Base-by-base conservation (phyloP, 2,797 vertebrate genomes). In the Sardinella longiceps region DNA sequence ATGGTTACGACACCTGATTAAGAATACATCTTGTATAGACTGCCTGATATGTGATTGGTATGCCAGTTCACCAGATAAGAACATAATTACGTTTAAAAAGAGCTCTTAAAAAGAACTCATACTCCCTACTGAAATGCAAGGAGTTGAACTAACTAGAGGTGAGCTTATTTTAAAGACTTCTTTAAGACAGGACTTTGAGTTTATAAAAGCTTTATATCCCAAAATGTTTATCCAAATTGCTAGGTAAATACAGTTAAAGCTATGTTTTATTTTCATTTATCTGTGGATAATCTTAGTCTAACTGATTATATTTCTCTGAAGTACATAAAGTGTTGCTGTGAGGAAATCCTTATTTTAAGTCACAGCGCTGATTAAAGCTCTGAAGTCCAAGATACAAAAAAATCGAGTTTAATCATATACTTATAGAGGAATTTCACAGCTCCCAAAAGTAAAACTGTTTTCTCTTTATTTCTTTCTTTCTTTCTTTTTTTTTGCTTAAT, bases 1-100 rank as follows among this genome's bases (percentile, higher is more conserved):
- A 84, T 87, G 85, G 87, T 85, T 83, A 87, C 84, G 9, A 83
- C 84, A 86, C 82, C 82, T 83, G 45, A 82, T 77, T 80, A 58
- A 80, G 70, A 43, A 77, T 77, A 77, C 70, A 43, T 39, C 70
- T 43, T 77, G 70, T 77, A 77, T 77, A 77, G 70, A 77, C 70
- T 23, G 70, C 37, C 33, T 77, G 70, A 77, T 77, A 77, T 77
- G 70, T 77, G 70, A 77, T 77, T 77, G 70, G 70, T 77, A 43
- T 77, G 70, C 70, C 70, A 43, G 70, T 43, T 77, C 37, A 33
- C 37, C 70, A 39, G 70, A 77, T 77, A 77, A 77, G 70, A 77
- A 77, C 33, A 77, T 77, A 77, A 77, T 77, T 77, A 77, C 3
- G 70, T 33, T 77, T 37, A 77, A 77, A 77, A 77, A 9, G 37